Evolutionary conservation across 2,888 invertebrate genomes (phyloP), one percentile per base, ranked within the genome.

Genomic region (Caenorhabditis virilis): DNA sequence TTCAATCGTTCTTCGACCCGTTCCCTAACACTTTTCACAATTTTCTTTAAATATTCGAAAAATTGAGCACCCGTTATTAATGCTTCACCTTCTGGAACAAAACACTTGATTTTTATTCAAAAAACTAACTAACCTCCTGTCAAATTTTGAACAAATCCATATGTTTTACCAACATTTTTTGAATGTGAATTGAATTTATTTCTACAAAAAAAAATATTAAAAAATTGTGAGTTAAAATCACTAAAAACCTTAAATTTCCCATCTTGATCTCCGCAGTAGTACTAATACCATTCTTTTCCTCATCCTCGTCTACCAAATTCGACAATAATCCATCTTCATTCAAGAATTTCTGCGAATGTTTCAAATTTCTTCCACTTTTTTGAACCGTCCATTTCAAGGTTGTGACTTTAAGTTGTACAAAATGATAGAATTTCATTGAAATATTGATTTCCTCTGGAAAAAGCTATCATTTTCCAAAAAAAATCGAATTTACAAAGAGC

Each of bases 201-300:
- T 30, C 30, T 6, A 30, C 36, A 46, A 27, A 20, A 16, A 15
- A n/a, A 15, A 15, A n/a, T 48, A n/a, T n/a, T n/a, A n/a, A n/a
- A n/a, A n/a, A n/a, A n/a, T n/a, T n/a, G n/a, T n/a, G n/a, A n/a
- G n/a, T n/a, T n/a, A n/a, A n/a, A n/a, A n/a, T n/a, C n/a, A n/a
- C n/a, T n/a, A n/a, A n/a, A 22, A 5, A 72, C 72, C 61, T 68
- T 22, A 68, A 45, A 36, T 68, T 58, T 7, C 58, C 47, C 39
- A 70, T 43, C 48, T 70, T 73, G 25, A 69, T 49, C 2, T 59
- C 54, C 38, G 68, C 73, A 13, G 69, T 59, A 16, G 53, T 56
- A 45, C 63, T 61, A 2, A 68, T 65, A 23, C 69, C 68, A 9
- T 45, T 43, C 6, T 58, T 45, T 42, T 70, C 73, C n/a, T 55